Base-by-base conservation (phyloP, 2,797 vertebrate genomes). In the Remorina albescens region DNA sequence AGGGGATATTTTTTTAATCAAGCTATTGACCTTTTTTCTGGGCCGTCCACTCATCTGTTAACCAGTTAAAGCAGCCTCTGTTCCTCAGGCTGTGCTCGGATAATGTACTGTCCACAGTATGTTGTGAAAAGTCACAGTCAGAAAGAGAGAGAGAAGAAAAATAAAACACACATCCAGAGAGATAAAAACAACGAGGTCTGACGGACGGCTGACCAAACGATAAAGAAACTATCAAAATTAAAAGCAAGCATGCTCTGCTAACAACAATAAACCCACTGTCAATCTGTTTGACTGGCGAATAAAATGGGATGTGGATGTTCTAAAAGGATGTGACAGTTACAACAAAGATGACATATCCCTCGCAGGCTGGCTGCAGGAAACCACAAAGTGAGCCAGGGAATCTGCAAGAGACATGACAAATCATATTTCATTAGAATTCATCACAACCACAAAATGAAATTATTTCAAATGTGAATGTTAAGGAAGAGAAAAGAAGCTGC, bases 231-330 rank as follows among this genome's bases (percentile, higher is more conserved):
- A 34, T 37, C 26, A 59, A 42, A 71, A 56, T 72, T 19, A 53
- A 68, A 71, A 37, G 37, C 18, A 2, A 64, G 39, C 3, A 5
- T 36, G 41, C 23, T 25, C 8, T 0, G 1, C 56, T 78, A 67
- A 54, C 56, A 75, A 76, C 64, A 74, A 81, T 73, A 69, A 85
- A 86, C 73, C 82, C 71, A 56, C 66, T 61, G 73, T 86, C 84
- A 87, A 69, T 80, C 82, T 78, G 63, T 61, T 68, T 82, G 78
- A 84, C 58, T 68, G 78, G 73, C 64, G 81, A 84, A 82, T 83
- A 88, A 91, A 90, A 88, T 82, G 44, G 79, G 57, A 84, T 59
- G 67, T 75, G 64, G 67, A 34, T 49, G 69, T 82, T 85, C 84
- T 67, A 78, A 80, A 73, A 42, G 69, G 81, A 84, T 58, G 50